Evolutionary conservation across 1,140 invertebrate genomes (phyloP), one percentile per base, ranked within the genome.

Genomic region (Pantala flavescens): DNA sequence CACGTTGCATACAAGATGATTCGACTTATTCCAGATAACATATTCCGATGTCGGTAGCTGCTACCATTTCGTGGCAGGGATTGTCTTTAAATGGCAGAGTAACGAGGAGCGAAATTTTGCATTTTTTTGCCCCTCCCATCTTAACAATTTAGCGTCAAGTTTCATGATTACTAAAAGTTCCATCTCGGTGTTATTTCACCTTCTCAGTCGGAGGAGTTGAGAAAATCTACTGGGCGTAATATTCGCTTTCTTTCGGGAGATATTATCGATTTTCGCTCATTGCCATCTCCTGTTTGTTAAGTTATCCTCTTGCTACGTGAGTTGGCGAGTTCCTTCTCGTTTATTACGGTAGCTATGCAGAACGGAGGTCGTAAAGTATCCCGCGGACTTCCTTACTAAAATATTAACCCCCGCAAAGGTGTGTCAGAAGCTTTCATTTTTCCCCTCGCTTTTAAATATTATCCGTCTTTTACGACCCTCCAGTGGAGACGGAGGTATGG

Each of bases 391-490:
- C 12, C n/a, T 36, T 36, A 36, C 28, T 36, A 36, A 36, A 36
- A 36, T 36, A 36, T 36, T 36, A 36, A 36, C 28, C 28, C 28
- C 28, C 28, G 28, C 28, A 36, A 36, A 36, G 28, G 28, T 36
- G 28, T 36, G 28, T 36, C 28, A 36, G 28, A 36, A 14, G 49
- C 49, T 21, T 63, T 63, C 49, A 19, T 21, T 63, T 19, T 63
- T 63, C 49, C 14, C 49, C 49, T 63, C 49, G 14, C 49, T 63
- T 21, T 63, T 21, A 21, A 63, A 63, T 63, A 63, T 63, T 63
- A 63, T 63, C n/a, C 49, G 49, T 63, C 49, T 63, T 63, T 63
- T 63, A 63, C n/a, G 49, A 63, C n/a, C 12, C 49, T 63, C 49
- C n/a, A 12, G 49, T 7, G 49, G 49, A 1, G 49, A 21, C n/a